These are phyloP conservation scores for Tenthredo livida DNA, from an alignment of 2,888 invertebrate species.

Conservation along the genomic window DNA sequence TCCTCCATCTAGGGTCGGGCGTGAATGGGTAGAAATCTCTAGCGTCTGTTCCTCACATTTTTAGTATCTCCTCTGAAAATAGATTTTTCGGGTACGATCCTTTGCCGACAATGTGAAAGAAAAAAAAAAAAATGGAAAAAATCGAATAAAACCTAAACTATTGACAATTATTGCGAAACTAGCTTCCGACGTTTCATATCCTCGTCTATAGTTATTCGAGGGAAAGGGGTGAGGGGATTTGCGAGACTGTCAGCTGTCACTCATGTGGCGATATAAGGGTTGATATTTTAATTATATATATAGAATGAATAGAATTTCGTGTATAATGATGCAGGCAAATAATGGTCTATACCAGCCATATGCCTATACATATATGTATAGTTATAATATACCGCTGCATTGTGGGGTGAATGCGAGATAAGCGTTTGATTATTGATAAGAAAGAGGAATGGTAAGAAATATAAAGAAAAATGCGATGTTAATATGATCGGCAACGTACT, in stretches of 20 bases:
- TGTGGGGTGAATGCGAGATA: background rate
- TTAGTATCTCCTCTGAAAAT: slow-evolving; percentile 3
- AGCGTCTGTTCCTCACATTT: background rate
- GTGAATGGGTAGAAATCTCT: background rate
- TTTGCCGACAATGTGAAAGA: background rate
- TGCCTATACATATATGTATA: background rate
- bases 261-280: background rate
- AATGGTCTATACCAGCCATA: background rate
- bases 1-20: background rate
- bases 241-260: background rate
- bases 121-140: background rate
- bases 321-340: background rate
- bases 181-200: background rate
- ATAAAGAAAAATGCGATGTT: background rate
- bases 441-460: background rate
- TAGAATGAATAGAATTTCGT: background rate
- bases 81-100: background rate
- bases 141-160: background rate
- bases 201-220: background rate
- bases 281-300: background rate
- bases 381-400: background rate
- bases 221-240: background rate
- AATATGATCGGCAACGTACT: slow-evolving; percentile 31
- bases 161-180: background rate
- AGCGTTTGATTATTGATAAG: background rate